Base-by-base conservation (phyloP, 2,113 vertebrate species). In the Cercopithecus mona region DNA sequence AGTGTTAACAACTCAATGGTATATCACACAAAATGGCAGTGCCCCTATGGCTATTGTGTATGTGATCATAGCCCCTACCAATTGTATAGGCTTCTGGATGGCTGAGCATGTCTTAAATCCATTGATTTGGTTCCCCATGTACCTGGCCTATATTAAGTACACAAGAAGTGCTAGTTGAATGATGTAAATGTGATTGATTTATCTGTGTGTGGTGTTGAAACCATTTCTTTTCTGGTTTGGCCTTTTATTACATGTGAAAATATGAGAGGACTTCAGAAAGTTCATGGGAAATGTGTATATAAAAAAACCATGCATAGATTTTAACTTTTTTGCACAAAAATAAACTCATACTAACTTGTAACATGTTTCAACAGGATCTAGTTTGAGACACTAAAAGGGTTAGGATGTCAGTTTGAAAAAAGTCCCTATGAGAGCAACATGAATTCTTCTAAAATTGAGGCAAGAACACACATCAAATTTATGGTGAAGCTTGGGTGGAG, bases 171-270 rank as follows among this genome's bases (percentile, higher is more conserved):
- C 78, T 72, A 79, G 27, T 5, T 66, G 30, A 72, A 38, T 90
- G 52, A 80, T 72, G 10, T 22, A 61, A 94, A 66, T 90, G 38
- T 40, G 68, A 95, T 68, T 95, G 23, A 25, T 93, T 95, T 93
- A n/a, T 84, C 64, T 66, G 45, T 50, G 27, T 35, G 27, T 48
- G 32, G 90, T 57, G 38, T 9, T 78, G 72, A 66, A 11, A 45
- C 12, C 10, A 7, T 88, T 61, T 48, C 30, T 93, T 66, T 75
- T 75, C 80, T 70, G 48, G 40, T 48, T 75, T 79, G 35, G 35
- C 89, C 50, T 81, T 95, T 96, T 61, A 80, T 70, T 94, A 22
- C 1, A 6, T 23, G 8, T 87, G 64, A 64, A 76, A 82, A 50
- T 84, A 61, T 61, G 59, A 22, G 9, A 25, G 25, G 59, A 25